Conservation (phyloP, 2,888 invertebrate species). For the Tinea trinotella region DNA sequence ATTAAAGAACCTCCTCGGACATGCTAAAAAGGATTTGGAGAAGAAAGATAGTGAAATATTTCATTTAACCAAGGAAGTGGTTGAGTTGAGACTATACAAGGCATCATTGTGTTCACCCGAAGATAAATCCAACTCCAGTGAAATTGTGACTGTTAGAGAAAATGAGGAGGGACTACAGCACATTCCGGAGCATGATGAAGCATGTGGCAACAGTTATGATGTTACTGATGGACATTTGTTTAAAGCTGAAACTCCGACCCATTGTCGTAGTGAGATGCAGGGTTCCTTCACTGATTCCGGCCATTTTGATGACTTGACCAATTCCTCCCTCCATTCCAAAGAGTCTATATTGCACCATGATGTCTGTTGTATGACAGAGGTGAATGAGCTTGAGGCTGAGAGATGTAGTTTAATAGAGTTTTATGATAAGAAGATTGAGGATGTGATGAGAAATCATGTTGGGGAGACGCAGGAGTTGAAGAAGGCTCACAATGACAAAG, state of each 20-base stretch:
- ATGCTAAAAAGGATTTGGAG: slow-evolving; percentile 83
- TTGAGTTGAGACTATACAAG: slow-evolving; percentile 85
- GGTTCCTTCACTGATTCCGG: slow-evolving; percentile 89
- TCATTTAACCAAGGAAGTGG: slow-evolving; percentile 82
- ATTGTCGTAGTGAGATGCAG: slow-evolving; percentile 74
- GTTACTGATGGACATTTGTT: slow-evolving; percentile 63
- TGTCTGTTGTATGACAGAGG: slow-evolving; percentile 64
- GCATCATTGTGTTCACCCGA: slow-evolving; percentile 85
- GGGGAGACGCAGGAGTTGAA: slow-evolving; percentile 83
- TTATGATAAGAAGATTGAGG: slow-evolving; percentile 83
- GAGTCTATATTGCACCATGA: slow-evolving; percentile 77
- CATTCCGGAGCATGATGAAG: slow-evolving; percentile 51
- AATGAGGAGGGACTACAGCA: slow-evolving; percentile 58
- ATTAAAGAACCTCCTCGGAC: slow-evolving; percentile 79
- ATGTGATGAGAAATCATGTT: slow-evolving; percentile 74
- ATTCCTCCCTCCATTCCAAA: slow-evolving; percentile 83
- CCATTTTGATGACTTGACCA: slow-evolving; percentile 86
- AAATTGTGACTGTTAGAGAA: slow-evolving; percentile 81
- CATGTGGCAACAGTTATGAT: slow-evolving; percentile 48
- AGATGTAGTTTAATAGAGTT: slow-evolving; percentile 77
- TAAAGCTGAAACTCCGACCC: slow-evolving; percentile 57
- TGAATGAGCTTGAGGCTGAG: slow-evolving; percentile 74
- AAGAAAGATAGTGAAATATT: slow-evolving; percentile 88
- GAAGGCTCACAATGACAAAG: slow-evolving; percentile 84
- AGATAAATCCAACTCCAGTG: slow-evolving; percentile 84